phyloP scores from a whole-genome alignment of 2,113 vertebrate genomes.

The Charadrius vociferus region DNA sequence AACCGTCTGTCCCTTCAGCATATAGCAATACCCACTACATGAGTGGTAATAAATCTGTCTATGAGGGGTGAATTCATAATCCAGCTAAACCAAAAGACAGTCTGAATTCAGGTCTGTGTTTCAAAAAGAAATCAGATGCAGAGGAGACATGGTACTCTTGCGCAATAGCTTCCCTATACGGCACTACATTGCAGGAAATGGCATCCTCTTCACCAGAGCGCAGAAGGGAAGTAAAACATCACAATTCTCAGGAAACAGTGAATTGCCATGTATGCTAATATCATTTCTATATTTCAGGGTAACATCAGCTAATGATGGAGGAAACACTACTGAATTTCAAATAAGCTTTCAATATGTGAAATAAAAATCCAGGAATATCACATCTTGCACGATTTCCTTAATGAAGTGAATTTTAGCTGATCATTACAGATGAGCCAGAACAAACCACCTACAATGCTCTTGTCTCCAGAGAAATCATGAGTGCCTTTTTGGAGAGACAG shows the following conservation, averaged over 20 bases:
- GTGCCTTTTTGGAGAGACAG: background rate
- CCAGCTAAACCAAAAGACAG: background rate
- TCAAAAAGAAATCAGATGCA: background rate
- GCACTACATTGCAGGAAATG: background rate
- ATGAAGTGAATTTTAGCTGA: background rate
- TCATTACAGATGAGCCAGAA: background rate
- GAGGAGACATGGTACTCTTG: rapidly evolving
- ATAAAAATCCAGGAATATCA: background rate
- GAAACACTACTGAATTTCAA: background rate
- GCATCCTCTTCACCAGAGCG: background rate
- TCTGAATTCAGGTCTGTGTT: background rate
- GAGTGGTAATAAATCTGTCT: background rate
- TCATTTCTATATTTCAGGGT: background rate
- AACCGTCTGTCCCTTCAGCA: background rate
- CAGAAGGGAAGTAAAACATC: background rate
- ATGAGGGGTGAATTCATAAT: background rate
- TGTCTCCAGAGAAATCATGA: background rate
- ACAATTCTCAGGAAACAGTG: background rate
- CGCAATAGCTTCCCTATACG: rapidly evolving
- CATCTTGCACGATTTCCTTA: background rate
- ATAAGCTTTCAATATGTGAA: background rate
- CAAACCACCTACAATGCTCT: background rate
- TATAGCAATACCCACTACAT: background rate
- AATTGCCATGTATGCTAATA: background rate
- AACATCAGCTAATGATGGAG: background rate